phyloP scores from a whole-genome alignment of 1,140 invertebrate species.

The Drosophila miranda region DNA sequence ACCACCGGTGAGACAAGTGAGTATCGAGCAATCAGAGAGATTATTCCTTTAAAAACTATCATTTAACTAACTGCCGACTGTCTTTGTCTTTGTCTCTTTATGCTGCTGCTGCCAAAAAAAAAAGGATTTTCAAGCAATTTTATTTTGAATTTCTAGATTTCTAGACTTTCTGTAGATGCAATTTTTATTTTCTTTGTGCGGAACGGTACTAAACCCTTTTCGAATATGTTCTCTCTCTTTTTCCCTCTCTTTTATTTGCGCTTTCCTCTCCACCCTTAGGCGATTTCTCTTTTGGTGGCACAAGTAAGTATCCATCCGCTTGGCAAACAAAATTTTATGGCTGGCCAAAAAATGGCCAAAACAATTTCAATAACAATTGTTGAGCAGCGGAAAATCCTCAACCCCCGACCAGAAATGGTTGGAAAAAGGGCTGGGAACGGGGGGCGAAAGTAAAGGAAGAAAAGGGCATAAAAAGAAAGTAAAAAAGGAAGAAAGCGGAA shows the following conservation, averaged over 20 bases:
- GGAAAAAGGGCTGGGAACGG: not conserved
- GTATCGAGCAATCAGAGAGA: slow-evolving; percentile 66
- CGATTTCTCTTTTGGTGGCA: slow-evolving; percentile 92
- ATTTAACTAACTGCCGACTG: slow-evolving; percentile 52
- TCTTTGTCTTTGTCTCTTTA: slow-evolving; percentile 10
- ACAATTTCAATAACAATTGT: slow-evolving; percentile 80
- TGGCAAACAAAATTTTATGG: slow-evolving; percentile 72
- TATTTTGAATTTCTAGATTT: slow-evolving; percentile 31
- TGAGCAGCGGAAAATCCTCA: slow-evolving; percentile 54
- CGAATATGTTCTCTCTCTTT: slow-evolving; percentile 34
- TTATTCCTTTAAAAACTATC: slow-evolving; percentile 9
- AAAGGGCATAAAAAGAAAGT: slow-evolving; percentile 38
- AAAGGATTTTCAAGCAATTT: slow-evolving; percentile 66
- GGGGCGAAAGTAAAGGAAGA: not conserved
- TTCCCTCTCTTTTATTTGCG: slow-evolving; percentile 5
- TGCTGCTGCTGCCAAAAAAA: slow-evolving; percentile 44
- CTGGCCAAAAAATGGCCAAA: slow-evolving; percentile 60
- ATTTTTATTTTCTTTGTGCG: slow-evolving; percentile 38
- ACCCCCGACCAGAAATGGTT: slow-evolving; percentile 10
- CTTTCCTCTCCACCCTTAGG: slow-evolving; percentile 82
- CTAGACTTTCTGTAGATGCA: slow-evolving; percentile 21
- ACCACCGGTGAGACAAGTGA: slow-evolving; percentile 98
- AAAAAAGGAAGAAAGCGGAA: slow-evolving; percentile 37
- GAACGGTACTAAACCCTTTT: slow-evolving; percentile 52
- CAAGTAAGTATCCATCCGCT: slow-evolving; percentile 87